A percentile compares a stretch with the other conserved stretches of the same genome.
phyloP scores from a whole-genome alignment of 2,797 vertebrate genomes.

The Corythornis leucogaster region DNA sequence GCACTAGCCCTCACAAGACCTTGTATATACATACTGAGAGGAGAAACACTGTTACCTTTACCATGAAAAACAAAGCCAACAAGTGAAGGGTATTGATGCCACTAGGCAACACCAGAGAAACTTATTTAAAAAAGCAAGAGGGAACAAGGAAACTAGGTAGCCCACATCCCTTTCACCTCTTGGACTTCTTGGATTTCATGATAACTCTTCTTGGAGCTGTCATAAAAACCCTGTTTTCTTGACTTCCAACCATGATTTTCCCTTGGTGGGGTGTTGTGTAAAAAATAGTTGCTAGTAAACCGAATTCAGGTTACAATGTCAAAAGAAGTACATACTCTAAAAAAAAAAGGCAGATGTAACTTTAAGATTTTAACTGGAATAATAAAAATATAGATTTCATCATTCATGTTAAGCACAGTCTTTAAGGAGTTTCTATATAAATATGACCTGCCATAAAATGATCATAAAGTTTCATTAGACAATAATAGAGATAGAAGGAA shows the following conservation, averaged over 20 bases:
- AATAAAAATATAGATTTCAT: constrained; percentile 37
- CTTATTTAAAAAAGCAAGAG: neutral
- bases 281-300: neutral
- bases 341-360: neutral
- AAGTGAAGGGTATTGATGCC: neutral
- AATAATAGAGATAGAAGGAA: constrained; percentile 13
- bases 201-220: neutral
- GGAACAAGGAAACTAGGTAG: neutral
- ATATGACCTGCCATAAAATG: constrained; percentile 33
- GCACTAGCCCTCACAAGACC: neutral
- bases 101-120: neutral
- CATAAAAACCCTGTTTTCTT: neutral
- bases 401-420: neutral
- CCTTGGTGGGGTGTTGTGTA: neutral
- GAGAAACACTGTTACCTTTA: neutral
- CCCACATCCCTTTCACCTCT: neutral
- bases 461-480: constrained; percentile 27
- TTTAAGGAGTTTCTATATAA: constrained; percentile 34
- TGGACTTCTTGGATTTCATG: neutral
- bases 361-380: neutral
- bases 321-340: neutral
- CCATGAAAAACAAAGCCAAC: neutral
- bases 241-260: neutral
- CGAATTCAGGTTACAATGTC: neutral
- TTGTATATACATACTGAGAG: rapidly evolving